Percentiles rank a stretch among this genome's conserved stretches.
These are phyloP conservation scores for Recurvirostra avosetta DNA, from an alignment of 2,113 vertebrate species.

Conservation along the genomic window DNA sequence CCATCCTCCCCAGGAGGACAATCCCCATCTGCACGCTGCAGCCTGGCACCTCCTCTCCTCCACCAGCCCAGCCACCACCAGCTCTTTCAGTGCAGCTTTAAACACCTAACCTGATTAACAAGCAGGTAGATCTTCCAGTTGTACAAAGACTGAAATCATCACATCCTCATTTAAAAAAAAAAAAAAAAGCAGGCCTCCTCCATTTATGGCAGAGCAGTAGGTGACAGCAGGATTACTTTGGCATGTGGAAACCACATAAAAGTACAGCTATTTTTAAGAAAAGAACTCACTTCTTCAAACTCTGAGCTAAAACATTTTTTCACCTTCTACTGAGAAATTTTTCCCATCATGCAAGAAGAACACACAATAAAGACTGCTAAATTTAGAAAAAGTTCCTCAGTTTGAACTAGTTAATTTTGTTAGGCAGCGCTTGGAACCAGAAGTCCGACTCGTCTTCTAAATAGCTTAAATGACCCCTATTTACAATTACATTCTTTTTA, in stretches of 20 bases:
- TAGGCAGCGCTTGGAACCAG: not conserved
- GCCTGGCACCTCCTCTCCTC: not conserved
- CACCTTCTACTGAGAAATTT: not conserved
- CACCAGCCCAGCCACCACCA: not conserved
- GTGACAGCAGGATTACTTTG: not conserved
- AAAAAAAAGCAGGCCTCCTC: not conserved
- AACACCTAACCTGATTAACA: not conserved
- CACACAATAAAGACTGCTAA: accelerated
- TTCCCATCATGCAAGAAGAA: not conserved
- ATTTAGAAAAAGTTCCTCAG: not conserved
- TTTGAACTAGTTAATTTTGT: not conserved
- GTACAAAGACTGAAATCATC: not conserved
- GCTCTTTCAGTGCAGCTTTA: not conserved
- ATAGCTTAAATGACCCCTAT: not conserved
- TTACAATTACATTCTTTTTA: not conserved
- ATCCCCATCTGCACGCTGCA: not conserved
- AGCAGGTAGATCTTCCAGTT: not conserved
- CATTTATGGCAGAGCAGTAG: not conserved
- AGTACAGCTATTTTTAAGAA: not conserved
- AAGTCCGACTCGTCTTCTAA: not conserved
- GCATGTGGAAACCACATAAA: not conserved
- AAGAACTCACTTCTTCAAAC: not conserved
- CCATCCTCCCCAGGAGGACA: accelerated
- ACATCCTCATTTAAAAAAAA: accelerated
- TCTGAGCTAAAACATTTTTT: not conserved